Percentiles rank a stretch among this genome's conserved stretches.
phyloP scores from a whole-genome alignment of 2,888 invertebrate species.

The Deilephila elpenor region DNA sequence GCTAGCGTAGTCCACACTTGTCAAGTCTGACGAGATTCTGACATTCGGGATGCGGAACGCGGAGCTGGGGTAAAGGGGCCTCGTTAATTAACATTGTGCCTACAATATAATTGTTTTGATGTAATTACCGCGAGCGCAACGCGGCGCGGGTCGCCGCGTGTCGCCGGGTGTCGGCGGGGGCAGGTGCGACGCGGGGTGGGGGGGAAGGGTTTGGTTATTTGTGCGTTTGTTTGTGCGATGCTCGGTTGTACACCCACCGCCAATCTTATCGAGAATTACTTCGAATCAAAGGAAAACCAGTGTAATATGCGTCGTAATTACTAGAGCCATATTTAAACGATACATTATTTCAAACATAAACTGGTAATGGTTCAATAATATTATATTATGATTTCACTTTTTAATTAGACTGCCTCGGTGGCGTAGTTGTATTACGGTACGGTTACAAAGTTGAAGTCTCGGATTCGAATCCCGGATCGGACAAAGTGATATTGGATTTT shows the following conservation, averaged over 20 bases:
- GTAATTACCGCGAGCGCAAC: constrained; percentile 5
- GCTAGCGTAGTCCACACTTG: neutral
- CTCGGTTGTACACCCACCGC: neutral
- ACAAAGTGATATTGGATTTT: no score
- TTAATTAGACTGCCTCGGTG: no score
- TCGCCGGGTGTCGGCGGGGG: neutral
- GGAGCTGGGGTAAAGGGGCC: neutral
- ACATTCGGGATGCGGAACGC: neutral
- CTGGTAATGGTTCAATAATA: no score
- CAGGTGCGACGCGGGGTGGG: neutral
- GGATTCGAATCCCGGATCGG: no score
- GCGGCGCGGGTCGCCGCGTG: neutral
- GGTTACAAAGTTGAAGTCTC: no score
- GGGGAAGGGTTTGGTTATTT: neutral
- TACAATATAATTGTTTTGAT: constrained; percentile 12
- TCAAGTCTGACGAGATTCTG: neutral
- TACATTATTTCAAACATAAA: no score
- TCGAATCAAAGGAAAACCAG: neutral
- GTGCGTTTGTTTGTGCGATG: constrained; percentile 12
- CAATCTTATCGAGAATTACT: neutral
- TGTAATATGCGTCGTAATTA: neutral
- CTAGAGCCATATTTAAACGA: no score
- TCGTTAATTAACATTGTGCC: neutral
- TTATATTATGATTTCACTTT: no score
- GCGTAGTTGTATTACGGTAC: no score